Conservation (phyloP, 2,797 vertebrate species). For the Pachyuromys duprasi region DNA sequence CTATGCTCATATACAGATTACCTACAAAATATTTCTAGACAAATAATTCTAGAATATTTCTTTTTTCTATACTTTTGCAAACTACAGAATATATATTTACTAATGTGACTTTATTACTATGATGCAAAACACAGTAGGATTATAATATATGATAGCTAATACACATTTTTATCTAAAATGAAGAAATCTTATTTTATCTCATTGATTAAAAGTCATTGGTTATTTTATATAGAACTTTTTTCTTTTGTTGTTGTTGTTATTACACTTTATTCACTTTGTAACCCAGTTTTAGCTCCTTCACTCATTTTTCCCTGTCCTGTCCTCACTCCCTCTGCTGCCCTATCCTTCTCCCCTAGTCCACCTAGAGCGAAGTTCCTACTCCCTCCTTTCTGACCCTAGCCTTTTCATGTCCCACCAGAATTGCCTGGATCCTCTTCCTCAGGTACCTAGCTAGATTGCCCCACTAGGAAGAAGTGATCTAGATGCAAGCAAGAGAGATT, state of each 20-base stretch:
- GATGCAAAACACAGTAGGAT: not conserved
- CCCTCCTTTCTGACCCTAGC: too few relatives aligned
- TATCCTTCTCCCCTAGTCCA: too few relatives aligned
- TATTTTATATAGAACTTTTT: not conserved
- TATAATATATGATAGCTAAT: not conserved
- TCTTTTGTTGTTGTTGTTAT: not conserved
- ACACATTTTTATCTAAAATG: not conserved
- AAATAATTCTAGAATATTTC: not conserved
- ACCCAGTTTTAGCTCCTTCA: too few relatives aligned
- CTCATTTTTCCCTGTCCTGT: too few relatives aligned
- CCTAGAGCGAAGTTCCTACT: too few relatives aligned
- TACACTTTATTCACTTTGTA: too few relatives aligned
- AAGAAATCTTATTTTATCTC: not conserved
- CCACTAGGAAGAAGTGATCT: too few relatives aligned
- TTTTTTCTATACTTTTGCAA: not conserved
- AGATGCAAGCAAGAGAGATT: too few relatives aligned
- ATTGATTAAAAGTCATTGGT: not conserved
- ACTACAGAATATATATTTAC: not conserved
- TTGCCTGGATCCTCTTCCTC: too few relatives aligned
- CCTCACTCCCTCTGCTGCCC: too few relatives aligned
- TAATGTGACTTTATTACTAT: not conserved
- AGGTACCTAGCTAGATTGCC: too few relatives aligned
- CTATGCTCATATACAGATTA: not conserved
- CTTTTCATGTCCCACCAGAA: too few relatives aligned
- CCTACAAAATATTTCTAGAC: not conserved